Evolutionary conservation across 1,140 invertebrate species (phyloP).

Genomic region (Ostrea edulis): DNA sequence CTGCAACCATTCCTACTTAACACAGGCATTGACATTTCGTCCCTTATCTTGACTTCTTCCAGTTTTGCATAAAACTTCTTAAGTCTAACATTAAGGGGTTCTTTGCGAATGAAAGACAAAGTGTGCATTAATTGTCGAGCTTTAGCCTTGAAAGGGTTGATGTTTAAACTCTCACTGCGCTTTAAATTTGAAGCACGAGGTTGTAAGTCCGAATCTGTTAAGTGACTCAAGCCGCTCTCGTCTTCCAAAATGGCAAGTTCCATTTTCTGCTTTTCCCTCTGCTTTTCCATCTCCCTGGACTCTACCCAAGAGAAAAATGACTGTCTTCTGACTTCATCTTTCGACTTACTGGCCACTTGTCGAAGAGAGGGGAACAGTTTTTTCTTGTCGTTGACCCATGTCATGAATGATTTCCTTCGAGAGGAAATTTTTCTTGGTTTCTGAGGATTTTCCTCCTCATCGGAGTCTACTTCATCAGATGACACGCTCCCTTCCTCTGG

Average conservation of each 20-base stretch:
- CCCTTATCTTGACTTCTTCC: constrained; percentile 1
- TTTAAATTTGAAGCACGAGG: neutral
- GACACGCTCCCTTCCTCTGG: constrained; percentile 44
- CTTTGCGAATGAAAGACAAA: constrained; percentile 17
- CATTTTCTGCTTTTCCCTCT: neutral
- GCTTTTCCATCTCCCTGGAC: neutral
- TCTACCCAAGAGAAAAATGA: constrained; percentile 42
- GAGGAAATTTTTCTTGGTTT: constrained; percentile 43
- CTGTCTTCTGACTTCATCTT: neutral
- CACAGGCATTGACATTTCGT: neutral
- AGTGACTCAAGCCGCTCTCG: neutral
- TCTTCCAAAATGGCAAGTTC: neutral
- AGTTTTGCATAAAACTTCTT: constrained; percentile 39
- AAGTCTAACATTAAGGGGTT: constrained; percentile 29
- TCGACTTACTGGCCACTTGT: neutral
- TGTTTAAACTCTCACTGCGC: constrained; percentile 21
- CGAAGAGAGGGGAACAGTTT: neutral
- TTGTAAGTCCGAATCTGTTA: neutral
- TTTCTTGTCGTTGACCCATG: constrained; percentile 52
- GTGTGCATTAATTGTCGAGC: neutral
- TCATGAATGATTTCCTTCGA: constrained; percentile 50
- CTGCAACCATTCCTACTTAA: constrained; percentile 8
- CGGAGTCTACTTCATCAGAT: constrained; percentile 37
- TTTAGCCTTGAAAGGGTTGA: constrained; percentile 24
- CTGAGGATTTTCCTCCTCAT: constrained; percentile 36